These are phyloP conservation scores for Ridgeia piscesae DNA, from an alignment of 1,140 invertebrate genomes.

Conservation along the genomic window DNA sequence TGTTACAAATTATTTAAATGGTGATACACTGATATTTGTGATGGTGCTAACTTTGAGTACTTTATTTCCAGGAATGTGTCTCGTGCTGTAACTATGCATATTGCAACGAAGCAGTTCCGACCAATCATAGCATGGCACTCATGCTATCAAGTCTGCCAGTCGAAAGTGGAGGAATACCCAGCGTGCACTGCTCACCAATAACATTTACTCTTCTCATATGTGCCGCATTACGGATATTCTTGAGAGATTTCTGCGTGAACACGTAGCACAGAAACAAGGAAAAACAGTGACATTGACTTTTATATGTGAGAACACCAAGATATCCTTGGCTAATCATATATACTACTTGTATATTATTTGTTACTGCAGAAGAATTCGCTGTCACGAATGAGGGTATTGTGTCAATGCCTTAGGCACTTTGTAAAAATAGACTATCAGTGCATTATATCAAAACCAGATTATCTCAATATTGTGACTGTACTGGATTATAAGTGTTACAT, in stretches of 20 bases:
- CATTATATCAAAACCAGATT: not conserved
- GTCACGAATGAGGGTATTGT: not conserved
- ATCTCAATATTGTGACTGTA: not conserved
- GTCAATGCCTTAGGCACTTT: not conserved
- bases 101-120: not conserved
- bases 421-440: not conserved
- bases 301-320: not conserved
- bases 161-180: not conserved
- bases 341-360: not conserved
- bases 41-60: not conserved
- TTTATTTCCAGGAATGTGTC: not conserved
- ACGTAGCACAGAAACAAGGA: not conserved
- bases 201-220: not conserved
- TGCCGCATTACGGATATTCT: not conserved
- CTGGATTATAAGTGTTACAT: not conserved
- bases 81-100: not conserved
- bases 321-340: not conserved
- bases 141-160: not conserved
- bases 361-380: not conserved
- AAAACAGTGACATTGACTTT: not conserved
- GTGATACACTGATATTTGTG: not conserved
- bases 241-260: not conserved
- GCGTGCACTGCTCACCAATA: not conserved
- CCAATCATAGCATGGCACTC: not conserved
- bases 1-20: not conserved